These are phyloP conservation scores for Anarrhichthys ocellatus DNA, from an alignment of 2,113 vertebrate species.

Conservation along the genomic window DNA sequence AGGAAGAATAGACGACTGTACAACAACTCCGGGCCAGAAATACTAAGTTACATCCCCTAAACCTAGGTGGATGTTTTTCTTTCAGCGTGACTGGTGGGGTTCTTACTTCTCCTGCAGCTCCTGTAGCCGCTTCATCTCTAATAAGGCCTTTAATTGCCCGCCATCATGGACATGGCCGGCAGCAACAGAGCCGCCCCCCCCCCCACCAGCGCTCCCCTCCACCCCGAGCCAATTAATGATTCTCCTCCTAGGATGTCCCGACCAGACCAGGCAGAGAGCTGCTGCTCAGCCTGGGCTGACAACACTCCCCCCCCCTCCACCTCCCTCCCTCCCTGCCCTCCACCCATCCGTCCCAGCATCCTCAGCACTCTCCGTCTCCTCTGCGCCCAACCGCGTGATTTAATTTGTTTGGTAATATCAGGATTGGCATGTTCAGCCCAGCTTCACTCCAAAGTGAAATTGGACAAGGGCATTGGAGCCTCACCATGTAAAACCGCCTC, in stretches of 20 bases:
- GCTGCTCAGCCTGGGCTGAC: conserved; percentile 54
- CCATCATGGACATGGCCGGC: conserved; percentile 45
- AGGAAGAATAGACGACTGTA: not conserved
- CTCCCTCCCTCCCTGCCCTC: conserved; percentile 2
- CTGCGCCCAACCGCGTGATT: conserved; percentile 78
- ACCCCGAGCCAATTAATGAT: conserved; percentile 77
- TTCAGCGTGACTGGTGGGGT: not conserved
- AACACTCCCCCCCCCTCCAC: conserved; percentile 3
- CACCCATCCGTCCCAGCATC: conserved; percentile 59
- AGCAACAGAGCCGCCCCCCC: conserved; percentile 33
- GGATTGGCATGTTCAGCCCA: conserved; percentile 85
- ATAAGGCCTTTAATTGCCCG: conserved; percentile 52
- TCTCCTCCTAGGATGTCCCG: conserved; percentile 72
- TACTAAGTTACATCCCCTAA: not conserved
- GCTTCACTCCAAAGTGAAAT: conserved; percentile 87
- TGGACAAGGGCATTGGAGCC: conserved; percentile 87
- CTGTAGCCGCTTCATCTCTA: conserved; percentile 38
- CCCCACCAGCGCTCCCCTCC: conserved; percentile 40
- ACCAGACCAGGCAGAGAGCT: conserved; percentile 66
- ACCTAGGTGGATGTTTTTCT: conserved; percentile 14
- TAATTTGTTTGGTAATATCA: conserved; percentile 88
- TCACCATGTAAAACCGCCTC: conserved; percentile 83
- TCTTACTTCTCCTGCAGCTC: conserved; percentile 30
- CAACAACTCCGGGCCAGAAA: not conserved
- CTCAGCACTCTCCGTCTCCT: conserved; percentile 65